A percentile compares a stretch with the other conserved stretches of the same genome.
Conservation (phyloP, 2,888 invertebrate genomes). For the Oscheius sp. region DNA sequence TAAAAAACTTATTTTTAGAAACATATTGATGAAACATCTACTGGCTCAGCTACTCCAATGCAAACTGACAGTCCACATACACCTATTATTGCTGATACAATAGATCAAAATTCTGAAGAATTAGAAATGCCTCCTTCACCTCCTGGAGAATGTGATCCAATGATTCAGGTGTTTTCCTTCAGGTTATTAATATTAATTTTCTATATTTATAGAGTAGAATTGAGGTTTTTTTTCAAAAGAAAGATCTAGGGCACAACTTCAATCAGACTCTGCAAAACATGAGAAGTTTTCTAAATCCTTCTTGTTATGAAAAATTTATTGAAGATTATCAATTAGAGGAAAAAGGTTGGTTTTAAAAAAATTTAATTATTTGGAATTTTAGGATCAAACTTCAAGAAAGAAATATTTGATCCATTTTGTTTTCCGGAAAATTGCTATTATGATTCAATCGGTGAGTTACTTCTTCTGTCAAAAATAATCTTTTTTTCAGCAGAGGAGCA, state of each 20-base stretch:
- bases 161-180: neutral
- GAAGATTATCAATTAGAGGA: slow-evolving; percentile 48
- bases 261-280: slow-evolving; percentile 39
- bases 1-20: neutral
- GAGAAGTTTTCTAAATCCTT: slow-evolving; percentile 49
- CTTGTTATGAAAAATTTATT: slow-evolving; percentile 55
- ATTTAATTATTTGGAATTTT: neutral
- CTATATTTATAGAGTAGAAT: slow-evolving; percentile 22
- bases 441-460: slow-evolving; percentile 35
- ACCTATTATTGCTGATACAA: neutral
- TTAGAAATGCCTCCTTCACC: slow-evolving; percentile 19
- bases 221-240: slow-evolving; percentile 38
- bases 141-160: slow-evolving; percentile 23
- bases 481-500: slow-evolving; percentile 38
- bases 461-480: neutral
- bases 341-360: slow-evolving; percentile 30
- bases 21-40: neutral
- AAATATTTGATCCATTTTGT: slow-evolving; percentile 48
- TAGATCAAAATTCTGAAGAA: neutral
- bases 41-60: neutral
- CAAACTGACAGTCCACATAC: slow-evolving; percentile 19
- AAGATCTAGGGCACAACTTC: slow-evolving; percentile 37
- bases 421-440: slow-evolving; percentile 53
- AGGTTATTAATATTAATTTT: neutral
- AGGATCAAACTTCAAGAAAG: slow-evolving; percentile 46